Base-by-base conservation (phyloP, 2,113 vertebrate species). In the Neogobius melanostomus region DNA sequence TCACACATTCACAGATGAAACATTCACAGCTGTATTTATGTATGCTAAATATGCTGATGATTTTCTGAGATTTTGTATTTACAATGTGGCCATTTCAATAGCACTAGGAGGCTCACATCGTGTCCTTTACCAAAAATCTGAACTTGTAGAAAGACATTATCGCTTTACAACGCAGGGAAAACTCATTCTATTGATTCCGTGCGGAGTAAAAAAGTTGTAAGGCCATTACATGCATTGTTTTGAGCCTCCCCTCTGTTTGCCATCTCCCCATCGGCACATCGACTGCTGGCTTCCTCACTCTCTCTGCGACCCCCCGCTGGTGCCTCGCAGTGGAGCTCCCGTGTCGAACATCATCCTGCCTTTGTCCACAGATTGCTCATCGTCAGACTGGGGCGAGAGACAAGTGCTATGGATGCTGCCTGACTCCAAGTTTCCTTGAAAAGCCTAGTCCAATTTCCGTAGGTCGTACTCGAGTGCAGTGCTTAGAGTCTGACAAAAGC, bases 321-420 rank as follows among this genome's bases (percentile, higher is more conserved):
- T 56, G 36, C 14, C n/a, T 56, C 49, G 50, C 44, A 45, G 42
- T 76, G 60, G 46, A 49, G 50, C 15, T 67, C 6, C 28, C 4
- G 15, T 59, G 64, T 68, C 14, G 6, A 62, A 60, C 63, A 57
- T 54, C 73, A 68, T 45, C 49, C 21, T 12, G 11, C 64, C 66
- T 64, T 66, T 64, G 49, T 45, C 65, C 62, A 43, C 60, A 53
- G 21, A 51, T 59, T 57, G 68, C 59, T 75, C 21, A 9, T 8
- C 16, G 28, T 47, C 16, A 43, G 52, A 7, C 6, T 28, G 66
- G 61, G 9, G 15, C 17, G 6, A 44, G 44, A 17, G 15, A 62
- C 11, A n/a, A 51, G 14, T 6, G 50, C 9, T 4, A 51, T 11
- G 7, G 50, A 51, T 51, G 6, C n/a, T 12, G 14, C n/a, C 50